Conservation (phyloP, 2,888 invertebrate species). For the Drosophila formosana region DNA sequence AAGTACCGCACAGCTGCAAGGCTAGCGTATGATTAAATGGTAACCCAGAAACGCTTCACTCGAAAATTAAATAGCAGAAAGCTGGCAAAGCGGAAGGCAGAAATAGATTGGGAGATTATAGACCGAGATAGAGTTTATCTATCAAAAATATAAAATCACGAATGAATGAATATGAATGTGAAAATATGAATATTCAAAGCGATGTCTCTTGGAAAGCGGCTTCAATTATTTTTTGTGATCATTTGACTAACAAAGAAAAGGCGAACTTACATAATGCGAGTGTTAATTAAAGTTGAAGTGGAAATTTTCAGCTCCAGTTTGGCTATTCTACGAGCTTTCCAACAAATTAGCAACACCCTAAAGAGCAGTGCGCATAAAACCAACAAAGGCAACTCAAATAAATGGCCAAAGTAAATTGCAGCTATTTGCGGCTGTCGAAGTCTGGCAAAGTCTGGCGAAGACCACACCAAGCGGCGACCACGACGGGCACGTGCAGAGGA, state of each 20-base stretch:
- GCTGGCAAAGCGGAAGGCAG: background rate
- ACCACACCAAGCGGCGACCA: constrained; percentile 37
- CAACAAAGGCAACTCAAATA: constrained; percentile 25
- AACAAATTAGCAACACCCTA: constrained; percentile 6
- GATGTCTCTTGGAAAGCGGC: constrained; percentile 10
- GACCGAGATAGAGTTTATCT: background rate
- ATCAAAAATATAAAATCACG: background rate
- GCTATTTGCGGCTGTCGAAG: constrained; percentile 35
- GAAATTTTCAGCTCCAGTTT: background rate
- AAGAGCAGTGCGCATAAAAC: constrained; percentile 17
- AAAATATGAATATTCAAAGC: constrained; percentile 10
- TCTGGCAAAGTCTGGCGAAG: constrained; percentile 26
- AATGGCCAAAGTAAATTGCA: constrained; percentile 34
- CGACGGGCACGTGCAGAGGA: constrained; percentile 48
- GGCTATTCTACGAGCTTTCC: constrained; percentile 4
- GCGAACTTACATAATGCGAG: constrained; percentile 2
- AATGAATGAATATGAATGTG: constrained; percentile 8
- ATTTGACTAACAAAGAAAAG: background rate
- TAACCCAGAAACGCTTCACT: background rate
- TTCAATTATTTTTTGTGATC: constrained; percentile 1
- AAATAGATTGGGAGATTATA: background rate
- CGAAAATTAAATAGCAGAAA: constrained; percentile 2
- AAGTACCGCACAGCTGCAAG: constrained; percentile 7
- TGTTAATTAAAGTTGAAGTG: background rate
- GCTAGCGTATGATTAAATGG: constrained; percentile 4